phyloP scores from a whole-genome alignment of 2,797 vertebrate species.

The Anguilla megastoma region DNA sequence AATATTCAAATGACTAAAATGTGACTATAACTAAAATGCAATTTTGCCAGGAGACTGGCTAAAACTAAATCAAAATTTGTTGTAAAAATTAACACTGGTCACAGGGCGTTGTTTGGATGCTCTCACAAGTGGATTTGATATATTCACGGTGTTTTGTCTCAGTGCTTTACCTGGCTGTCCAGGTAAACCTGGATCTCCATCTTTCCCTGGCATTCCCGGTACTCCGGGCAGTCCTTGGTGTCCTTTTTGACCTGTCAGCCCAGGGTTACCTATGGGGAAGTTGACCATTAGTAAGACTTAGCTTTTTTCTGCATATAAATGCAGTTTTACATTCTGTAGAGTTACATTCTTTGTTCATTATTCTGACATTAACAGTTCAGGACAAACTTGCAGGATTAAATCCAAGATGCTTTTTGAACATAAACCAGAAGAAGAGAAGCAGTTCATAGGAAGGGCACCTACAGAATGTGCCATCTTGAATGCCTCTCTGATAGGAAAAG shows the following conservation, averaged over 20 bases:
- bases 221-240: constrained; percentile 75
- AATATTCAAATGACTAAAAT: too few species aligned
- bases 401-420: not conserved
- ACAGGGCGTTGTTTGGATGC: not conserved
- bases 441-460: not conserved
- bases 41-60: too few species aligned
- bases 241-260: constrained; percentile 77
- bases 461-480: not conserved
- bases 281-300: not conserved
- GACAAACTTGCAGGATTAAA: not conserved
- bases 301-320: not conserved
- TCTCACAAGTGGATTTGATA: not conserved
- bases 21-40: too few species aligned
- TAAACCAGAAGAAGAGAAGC: not conserved
- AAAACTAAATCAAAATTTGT: not conserved
- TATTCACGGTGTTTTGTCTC: too few species aligned
- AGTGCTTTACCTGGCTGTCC: constrained; percentile 81
- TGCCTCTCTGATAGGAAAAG: not conserved
- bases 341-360: not conserved
- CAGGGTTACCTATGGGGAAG: constrained; percentile 70
- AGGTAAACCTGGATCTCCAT: constrained; percentile 82
- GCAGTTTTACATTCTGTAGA: not conserved
- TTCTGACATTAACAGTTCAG: not conserved
- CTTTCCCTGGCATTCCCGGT: constrained; percentile 83
- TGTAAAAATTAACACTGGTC: not conserved